Base-by-base conservation (phyloP, 2,888 invertebrate species). In the Panopea generosa region DNA sequence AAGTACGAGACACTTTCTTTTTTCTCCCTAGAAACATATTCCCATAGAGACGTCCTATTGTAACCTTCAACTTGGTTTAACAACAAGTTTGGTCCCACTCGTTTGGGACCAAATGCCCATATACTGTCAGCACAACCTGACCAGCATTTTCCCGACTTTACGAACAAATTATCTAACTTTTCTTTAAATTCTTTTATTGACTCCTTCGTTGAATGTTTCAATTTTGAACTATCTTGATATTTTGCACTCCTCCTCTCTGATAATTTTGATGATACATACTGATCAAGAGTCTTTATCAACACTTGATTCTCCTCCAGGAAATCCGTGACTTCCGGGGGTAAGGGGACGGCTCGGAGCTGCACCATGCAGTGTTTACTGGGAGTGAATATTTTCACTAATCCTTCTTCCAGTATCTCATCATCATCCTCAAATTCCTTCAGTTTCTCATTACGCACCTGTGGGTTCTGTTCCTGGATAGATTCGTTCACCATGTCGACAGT, bases 41-140 rank as follows among this genome's bases (percentile, higher is more conserved):
- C 83, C 91, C 92, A 93, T 11, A 92, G 93, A 26, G 94, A 94
- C 27, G 93, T 93, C 0, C 94, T 93, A 40, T 94, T 93, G 86
- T 96, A 96, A 92, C 95, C 95, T 22, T 93, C 87, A 0, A 96
- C 95, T 77, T 95, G 94, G 92, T 99, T 99, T 2, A 99, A 92
- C 52, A 99, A 93, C 74, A 99, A 93, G 94, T 99, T 99, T 1
- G 97, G 95, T 57, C 98, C 97, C 90, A 96, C 96, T 90, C 96
- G 95, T 80, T 96, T 95, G 2, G 98, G 98, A 0, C 99, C 98
- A 82, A 99, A 96, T 3, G 97, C 95, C 98, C 98, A 99, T 84
- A 99, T 93, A 95, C 92, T 80, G 69, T 92, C 88, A 22, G 85
- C 86, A 49, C 84, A 80, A 27, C 83, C 91, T 57, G 83, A 85